phyloP scores from a whole-genome alignment of 2,113 vertebrate genomes.

The Ptilonorhynchus violaceus region DNA sequence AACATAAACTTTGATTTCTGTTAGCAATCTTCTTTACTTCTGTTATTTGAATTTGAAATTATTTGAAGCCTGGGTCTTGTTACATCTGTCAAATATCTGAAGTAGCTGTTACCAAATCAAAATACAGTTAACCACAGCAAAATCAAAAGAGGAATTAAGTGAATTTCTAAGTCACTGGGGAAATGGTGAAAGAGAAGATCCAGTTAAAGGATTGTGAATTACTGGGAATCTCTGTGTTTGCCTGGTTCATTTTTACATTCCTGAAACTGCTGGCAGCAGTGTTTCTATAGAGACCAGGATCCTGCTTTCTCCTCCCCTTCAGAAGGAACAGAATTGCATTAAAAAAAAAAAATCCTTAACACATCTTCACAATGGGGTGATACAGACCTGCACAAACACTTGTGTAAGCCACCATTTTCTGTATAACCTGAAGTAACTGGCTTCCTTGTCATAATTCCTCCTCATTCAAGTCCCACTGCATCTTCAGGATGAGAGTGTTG shows the following conservation, averaged over 20 bases:
- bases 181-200: neutral
- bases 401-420: neutral
- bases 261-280: neutral
- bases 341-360: neutral
- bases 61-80: neutral
- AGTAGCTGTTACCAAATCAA: neutral
- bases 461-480: neutral
- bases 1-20: neutral
- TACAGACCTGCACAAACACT: neutral
- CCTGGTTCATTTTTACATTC: neutral
- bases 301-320: neutral
- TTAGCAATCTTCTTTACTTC: neutral
- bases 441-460: neutral
- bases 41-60: neutral
- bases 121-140: neutral
- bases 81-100: neutral
- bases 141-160: neutral
- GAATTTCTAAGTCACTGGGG: neutral
- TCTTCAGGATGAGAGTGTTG: neutral
- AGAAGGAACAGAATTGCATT: neutral
- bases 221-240: neutral
- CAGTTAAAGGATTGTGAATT: neutral
- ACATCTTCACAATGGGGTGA: neutral
- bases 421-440: neutral
- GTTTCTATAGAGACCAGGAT: neutral